phyloP scores from a whole-genome alignment of 92 coral and sea anemone genomes.

The Zoanthus solanderi region DNA sequence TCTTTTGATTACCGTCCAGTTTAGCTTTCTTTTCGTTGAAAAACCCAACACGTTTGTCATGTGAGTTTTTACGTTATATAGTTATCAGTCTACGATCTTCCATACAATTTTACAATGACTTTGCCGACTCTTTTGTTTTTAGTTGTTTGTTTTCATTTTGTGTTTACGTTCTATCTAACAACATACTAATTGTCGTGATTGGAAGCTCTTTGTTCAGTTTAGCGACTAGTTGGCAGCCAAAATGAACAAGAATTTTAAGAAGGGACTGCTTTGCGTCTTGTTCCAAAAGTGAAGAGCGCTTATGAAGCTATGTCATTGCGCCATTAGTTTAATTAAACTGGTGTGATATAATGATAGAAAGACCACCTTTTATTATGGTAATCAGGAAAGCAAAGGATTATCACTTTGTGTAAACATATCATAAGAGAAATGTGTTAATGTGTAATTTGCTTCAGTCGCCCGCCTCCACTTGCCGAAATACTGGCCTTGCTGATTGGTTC shows the following conservation, averaged over 20 bases:
- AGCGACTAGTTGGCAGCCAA: neutral
- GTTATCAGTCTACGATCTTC: slow-evolving; percentile 70
- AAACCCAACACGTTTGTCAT: slow-evolving; percentile 65
- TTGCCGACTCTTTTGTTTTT: slow-evolving; percentile 72
- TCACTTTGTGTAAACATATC: slow-evolving; percentile 70
- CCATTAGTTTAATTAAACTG: slow-evolving; percentile 80
- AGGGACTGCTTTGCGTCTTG: slow-evolving; percentile 9
- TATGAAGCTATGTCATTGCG: slow-evolving; percentile 57
- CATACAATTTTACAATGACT: slow-evolving; percentile 82
- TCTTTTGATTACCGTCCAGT: neutral
- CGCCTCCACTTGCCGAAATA: slow-evolving; percentile 55
- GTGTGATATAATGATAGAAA: slow-evolving; percentile 75
- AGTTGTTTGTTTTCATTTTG: slow-evolving; percentile 70
- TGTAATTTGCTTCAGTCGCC: slow-evolving; percentile 72
- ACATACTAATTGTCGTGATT: slow-evolving; percentile 67
- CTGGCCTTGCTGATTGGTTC: slow-evolving; percentile 80
- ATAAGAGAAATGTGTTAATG: slow-evolving; percentile 73
- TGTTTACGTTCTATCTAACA: slow-evolving; percentile 80
- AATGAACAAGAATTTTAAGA: neutral
- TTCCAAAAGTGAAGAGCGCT: neutral
- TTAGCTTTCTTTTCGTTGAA: slow-evolving; percentile 27
- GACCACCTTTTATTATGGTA: slow-evolving; percentile 70
- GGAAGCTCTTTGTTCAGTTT: slow-evolving; percentile 24
- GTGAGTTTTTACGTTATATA: slow-evolving; percentile 59
- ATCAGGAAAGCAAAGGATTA: slow-evolving; percentile 64